These are phyloP conservation scores for Acanthiza pusilla DNA, from an alignment of 2,797 vertebrate genomes.

Conservation along the genomic window DNA sequence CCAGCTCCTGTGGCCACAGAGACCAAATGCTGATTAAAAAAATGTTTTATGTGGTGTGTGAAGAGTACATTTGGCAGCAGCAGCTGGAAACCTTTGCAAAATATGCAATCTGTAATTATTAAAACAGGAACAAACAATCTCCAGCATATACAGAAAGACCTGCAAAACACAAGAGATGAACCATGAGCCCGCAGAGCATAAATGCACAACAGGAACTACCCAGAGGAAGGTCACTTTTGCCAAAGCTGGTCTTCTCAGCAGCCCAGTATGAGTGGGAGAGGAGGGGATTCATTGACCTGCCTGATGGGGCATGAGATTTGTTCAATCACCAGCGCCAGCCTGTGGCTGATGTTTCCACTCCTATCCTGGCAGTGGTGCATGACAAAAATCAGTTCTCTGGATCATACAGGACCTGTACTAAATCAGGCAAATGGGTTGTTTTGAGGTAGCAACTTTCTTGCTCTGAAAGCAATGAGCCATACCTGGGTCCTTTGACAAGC, in stretches of 20 bases:
- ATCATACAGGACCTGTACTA: background rate
- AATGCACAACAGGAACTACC: background rate
- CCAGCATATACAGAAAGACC: background rate
- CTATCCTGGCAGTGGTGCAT: background rate
- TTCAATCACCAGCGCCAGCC: background rate
- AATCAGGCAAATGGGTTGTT: background rate
- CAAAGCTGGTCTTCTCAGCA: background rate
- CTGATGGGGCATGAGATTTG: background rate
- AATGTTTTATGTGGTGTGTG: background rate
- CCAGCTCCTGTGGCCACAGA: background rate
- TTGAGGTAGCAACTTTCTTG: background rate
- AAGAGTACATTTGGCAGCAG: background rate
- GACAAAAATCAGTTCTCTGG: background rate
- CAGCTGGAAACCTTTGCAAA: background rate
- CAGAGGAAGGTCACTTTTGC: background rate
- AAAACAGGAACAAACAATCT: background rate
- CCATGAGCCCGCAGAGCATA: background rate
- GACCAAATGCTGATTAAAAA: background rate
- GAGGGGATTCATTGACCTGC: background rate
- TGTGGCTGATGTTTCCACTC: background rate
- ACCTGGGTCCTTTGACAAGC: background rate
- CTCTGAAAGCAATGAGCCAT: background rate
- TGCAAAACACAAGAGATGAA: background rate
- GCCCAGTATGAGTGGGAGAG: background rate
- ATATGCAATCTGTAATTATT: background rate